Conservation (phyloP, 2,888 invertebrate species). For the Limnephilus auricula region DNA sequence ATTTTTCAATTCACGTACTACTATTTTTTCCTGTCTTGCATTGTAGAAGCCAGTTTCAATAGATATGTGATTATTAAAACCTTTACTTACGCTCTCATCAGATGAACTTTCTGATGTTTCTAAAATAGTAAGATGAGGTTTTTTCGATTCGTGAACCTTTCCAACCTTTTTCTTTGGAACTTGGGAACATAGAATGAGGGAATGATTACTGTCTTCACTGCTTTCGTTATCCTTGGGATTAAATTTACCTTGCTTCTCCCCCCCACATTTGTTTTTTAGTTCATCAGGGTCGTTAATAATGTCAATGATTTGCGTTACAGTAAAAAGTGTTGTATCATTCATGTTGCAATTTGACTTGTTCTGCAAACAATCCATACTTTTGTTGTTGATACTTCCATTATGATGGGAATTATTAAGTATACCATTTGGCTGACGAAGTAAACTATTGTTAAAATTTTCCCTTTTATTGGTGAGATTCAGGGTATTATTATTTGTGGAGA, state of each 20-base stretch:
- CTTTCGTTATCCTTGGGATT: constrained; percentile 19
- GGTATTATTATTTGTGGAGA: not conserved
- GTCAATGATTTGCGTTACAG: constrained; percentile 75
- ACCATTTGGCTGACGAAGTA: not conserved
- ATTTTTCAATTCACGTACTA: not conserved
- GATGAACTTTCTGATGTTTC: constrained; percentile 67
- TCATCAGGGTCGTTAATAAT: constrained; percentile 67
- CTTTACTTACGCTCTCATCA: constrained; percentile 66
- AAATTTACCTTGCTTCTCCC: constrained; percentile 2
- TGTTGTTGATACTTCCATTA: not conserved
- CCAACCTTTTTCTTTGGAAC: constrained; percentile 39
- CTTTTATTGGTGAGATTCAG: not conserved
- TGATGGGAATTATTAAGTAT: not conserved
- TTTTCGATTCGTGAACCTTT: constrained; percentile 23
- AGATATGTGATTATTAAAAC: not conserved
- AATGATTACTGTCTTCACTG: constrained; percentile 60
- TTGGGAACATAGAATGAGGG: constrained; percentile 63
- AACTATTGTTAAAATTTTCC: not conserved
- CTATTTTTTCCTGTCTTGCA: not conserved
- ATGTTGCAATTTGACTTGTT: constrained; percentile 65
- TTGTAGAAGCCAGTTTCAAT: not conserved
- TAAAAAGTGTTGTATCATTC: constrained; percentile 69
- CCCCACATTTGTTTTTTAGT: not conserved
- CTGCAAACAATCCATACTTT: constrained; percentile 42
- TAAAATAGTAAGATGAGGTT: constrained; percentile 57